Evolutionary conservation across 1,140 invertebrate genomes (phyloP).

Genomic region (Eufriesea mexicana): DNA sequence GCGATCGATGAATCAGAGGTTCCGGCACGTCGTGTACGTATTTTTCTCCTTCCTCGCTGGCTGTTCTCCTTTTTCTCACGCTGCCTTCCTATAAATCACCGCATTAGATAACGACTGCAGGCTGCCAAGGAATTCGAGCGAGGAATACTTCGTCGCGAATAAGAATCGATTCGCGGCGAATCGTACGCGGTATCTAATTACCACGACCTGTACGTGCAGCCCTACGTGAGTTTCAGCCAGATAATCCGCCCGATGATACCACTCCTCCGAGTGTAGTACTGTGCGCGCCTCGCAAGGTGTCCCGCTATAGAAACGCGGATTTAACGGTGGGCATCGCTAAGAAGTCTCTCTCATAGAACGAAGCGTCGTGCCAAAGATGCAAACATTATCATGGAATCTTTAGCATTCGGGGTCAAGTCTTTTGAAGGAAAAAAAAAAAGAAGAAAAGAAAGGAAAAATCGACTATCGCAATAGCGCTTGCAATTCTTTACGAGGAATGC

Average conservation of each 20-base stretch:
- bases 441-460: too few relatives aligned
- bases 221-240: not conserved
- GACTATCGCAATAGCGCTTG: too few relatives aligned
- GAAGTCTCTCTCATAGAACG: too few relatives aligned
- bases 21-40: conserved; percentile 19
- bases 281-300: too few relatives aligned
- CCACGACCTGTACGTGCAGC: not conserved
- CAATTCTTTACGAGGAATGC: too few relatives aligned
- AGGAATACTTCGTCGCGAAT: not conserved
- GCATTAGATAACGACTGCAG: conserved; percentile 34
- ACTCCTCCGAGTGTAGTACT: not conserved
- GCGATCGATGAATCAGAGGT: conserved; percentile 36
- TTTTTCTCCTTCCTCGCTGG: not conserved
- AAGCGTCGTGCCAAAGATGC: too few relatives aligned
- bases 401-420: too few relatives aligned
- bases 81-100: conserved; percentile 39
- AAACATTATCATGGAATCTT: too few relatives aligned
- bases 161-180: conserved; percentile 5
- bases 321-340: too few relatives aligned
- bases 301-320: too few relatives aligned
- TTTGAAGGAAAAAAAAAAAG: too few relatives aligned
- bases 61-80: conserved; percentile 49
- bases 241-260: not conserved
- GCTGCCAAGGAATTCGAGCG: conserved; percentile 1
- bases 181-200: not conserved